phyloP scores from a whole-genome alignment of 2,797 vertebrate species.

The Bucorvus abyssinicus region DNA sequence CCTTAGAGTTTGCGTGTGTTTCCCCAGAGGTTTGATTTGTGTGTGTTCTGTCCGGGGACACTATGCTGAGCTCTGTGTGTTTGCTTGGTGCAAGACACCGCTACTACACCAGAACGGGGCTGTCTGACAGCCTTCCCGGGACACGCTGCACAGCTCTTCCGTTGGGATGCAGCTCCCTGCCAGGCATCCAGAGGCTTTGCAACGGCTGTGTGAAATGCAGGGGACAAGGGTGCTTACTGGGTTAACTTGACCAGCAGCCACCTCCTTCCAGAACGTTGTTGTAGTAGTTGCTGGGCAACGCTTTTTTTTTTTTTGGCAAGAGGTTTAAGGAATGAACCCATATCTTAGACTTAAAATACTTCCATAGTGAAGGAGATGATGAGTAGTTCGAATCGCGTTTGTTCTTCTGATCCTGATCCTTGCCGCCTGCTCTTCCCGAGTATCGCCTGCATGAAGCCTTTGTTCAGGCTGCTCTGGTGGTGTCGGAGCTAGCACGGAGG shows the following conservation, averaged over 20 bases:
- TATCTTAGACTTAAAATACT: constrained; percentile 71
- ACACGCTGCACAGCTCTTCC: neutral
- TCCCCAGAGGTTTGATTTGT: neutral
- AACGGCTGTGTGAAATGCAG: neutral
- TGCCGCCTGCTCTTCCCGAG: neutral
- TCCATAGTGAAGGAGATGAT: constrained; percentile 20
- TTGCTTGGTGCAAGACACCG: neutral
- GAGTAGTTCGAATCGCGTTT: constrained; percentile 50
- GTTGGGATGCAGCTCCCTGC: neutral
- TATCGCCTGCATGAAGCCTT: neutral
- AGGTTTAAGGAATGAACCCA: constrained; percentile 58
- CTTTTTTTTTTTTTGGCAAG: constrained; percentile 63
- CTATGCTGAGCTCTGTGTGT: neutral
- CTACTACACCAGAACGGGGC: neutral
- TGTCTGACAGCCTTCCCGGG: constrained; percentile 14
- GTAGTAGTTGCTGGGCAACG: constrained; percentile 73
- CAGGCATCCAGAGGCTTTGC: neutral
- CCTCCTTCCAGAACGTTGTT: constrained; percentile 55
- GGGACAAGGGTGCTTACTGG: neutral
- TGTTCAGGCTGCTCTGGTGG: neutral
- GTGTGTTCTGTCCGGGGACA: fast-evolving
- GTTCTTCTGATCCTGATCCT: constrained; percentile 44
- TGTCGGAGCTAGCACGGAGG: neutral
- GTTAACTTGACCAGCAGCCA: constrained; percentile 40
- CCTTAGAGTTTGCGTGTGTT: fast-evolving